A percentile compares a stretch with the other conserved stretches of the same genome.
These are phyloP conservation scores for Bryconaethiops microstoma DNA, from an alignment of 2,797 vertebrate species.

Conservation along the genomic window DNA sequence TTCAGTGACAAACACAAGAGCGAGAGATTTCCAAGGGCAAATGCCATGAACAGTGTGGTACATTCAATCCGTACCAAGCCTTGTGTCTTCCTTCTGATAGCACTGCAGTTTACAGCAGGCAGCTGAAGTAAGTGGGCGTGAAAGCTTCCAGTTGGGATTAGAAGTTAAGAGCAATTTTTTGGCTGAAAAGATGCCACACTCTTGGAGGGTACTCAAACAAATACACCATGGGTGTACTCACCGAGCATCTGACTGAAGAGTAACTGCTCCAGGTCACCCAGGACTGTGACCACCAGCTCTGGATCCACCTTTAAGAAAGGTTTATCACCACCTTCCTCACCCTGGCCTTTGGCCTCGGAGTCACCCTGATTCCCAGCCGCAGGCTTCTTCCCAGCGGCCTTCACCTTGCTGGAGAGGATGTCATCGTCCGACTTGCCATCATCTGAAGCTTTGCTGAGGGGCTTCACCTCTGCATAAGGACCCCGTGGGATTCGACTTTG, in stretches of 20 bases:
- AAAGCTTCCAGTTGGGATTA: conserved; percentile 59
- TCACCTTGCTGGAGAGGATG: conserved; percentile 89
- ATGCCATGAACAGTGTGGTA: background rate
- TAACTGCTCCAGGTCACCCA: conserved; percentile 97
- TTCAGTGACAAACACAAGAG: background rate
- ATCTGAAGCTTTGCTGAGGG: conserved; percentile 90
- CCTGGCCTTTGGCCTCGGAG: conserved; percentile 78
- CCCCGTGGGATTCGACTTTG: conserved; percentile 94
- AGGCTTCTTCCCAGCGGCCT: conserved; percentile 76
- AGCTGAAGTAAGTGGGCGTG: conserved; percentile 56
- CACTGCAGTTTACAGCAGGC: conserved; percentile 66
- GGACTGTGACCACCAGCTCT: conserved; percentile 96
- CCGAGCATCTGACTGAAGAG: conserved; percentile 99
- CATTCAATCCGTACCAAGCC: background rate
- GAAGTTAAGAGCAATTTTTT: conserved; percentile 26
- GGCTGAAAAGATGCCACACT: conserved; percentile 3
- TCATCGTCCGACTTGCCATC: conserved; percentile 92
- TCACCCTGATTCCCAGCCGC: conserved; percentile 70
- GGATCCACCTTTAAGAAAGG: conserved; percentile 97
- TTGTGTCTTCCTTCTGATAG: conserved; percentile 42
- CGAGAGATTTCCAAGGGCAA: conserved; percentile 24
- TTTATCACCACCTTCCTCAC: conserved; percentile 86
- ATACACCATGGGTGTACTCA: conserved; percentile 76
- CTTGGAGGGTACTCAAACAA: conserved; percentile 10
- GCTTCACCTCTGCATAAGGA: conserved; percentile 96